Evolutionary conservation across 2,888 invertebrate genomes (phyloP).

Genomic region (Poecilobothrus nobilitatus): DNA sequence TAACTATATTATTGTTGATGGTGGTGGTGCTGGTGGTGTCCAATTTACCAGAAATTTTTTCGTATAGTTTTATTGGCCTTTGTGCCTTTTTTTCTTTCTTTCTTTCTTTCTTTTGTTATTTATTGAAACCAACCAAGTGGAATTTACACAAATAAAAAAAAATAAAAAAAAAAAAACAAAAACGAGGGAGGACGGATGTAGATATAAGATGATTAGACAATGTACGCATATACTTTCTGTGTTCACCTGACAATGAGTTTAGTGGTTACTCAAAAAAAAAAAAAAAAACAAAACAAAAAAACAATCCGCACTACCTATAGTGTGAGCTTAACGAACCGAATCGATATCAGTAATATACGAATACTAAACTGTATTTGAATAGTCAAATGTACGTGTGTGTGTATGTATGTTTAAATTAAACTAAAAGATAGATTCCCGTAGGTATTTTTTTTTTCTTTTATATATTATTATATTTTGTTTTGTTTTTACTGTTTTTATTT

Average conservation of each 20-base stretch:
- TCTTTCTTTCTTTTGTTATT: background rate
- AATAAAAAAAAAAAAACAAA: background rate
- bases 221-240: background rate
- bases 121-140: background rate
- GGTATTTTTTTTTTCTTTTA: background rate
- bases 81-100: background rate
- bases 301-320: background rate
- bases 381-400: background rate
- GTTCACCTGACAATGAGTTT: constrained; percentile 3
- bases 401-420: background rate
- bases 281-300: too few species aligned
- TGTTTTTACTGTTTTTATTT: too few species aligned
- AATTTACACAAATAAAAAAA: background rate
- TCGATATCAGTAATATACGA: background rate
- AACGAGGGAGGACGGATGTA: background rate
- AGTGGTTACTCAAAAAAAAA: background rate
- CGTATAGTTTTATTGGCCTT: background rate
- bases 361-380: background rate
- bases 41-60: background rate
- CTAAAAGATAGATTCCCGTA: background rate
- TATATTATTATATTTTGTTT: too few species aligned
- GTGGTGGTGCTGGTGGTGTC: background rate
- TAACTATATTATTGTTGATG: background rate
- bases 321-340: constrained; percentile 6
- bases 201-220: background rate